A percentile compares a stretch with the other conserved stretches of the same genome.
Conservation (phyloP, 2,113 vertebrate genomes). For the Psittacula cyanocephala region DNA sequence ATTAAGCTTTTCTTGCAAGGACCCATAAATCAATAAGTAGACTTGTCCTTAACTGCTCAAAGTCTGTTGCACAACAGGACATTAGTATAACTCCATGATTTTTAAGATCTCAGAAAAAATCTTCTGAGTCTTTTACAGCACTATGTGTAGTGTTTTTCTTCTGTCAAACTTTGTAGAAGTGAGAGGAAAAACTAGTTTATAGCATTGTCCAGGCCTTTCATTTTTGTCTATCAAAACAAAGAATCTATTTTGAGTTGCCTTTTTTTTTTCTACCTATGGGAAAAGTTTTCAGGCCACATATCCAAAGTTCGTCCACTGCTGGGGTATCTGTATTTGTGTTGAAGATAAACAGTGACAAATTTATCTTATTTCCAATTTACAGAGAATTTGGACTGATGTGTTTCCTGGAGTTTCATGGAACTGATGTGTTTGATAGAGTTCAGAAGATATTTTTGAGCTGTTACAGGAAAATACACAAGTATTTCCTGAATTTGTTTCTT, state of each 20-base stretch:
- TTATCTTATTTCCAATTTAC: not conserved
- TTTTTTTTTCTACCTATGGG: not conserved
- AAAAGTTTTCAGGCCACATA: not conserved
- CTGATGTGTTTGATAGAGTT: slow-evolving; percentile 24
- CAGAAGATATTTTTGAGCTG: not conserved
- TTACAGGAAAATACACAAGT: slow-evolving; percentile 51
- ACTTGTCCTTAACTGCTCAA: fast-evolving
- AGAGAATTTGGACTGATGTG: not conserved
- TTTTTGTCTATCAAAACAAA: not conserved
- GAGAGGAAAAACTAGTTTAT: not conserved
- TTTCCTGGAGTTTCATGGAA: slow-evolving; percentile 11
- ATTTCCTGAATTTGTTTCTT: slow-evolving; percentile 65
- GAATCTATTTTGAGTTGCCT: not conserved
- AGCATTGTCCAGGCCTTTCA: not conserved
- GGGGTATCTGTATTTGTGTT: not conserved
- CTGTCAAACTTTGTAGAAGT: not conserved
- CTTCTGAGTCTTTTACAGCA: not conserved
- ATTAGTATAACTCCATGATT: not conserved
- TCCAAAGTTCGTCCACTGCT: not conserved
- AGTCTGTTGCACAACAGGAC: not conserved
- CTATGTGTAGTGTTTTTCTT: not conserved
- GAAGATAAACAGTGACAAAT: slow-evolving; percentile 7
- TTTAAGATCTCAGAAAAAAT: not conserved
- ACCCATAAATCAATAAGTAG: not conserved
- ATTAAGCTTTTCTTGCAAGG: not conserved